phyloP scores from a whole-genome alignment of 2,797 vertebrate genomes.

The Anas bahamensis region DNA sequence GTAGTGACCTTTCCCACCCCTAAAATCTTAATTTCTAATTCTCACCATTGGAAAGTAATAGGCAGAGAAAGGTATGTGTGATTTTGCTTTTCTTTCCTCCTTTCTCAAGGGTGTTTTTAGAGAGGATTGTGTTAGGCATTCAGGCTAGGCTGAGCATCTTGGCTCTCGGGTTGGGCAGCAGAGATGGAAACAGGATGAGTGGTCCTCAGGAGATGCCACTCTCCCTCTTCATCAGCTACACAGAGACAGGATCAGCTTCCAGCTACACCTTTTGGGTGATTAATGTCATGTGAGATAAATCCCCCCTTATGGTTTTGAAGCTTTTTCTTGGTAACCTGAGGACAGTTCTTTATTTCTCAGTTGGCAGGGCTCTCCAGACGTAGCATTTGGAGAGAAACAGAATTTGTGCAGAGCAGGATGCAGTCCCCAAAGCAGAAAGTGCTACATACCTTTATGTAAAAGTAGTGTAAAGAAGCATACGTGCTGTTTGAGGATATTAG shows the following conservation, averaged over 20 bases:
- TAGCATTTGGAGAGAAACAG: background rate
- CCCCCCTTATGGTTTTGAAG: background rate
- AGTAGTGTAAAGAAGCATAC: background rate
- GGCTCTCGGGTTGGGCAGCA: background rate
- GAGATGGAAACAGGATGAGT: background rate
- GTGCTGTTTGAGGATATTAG: background rate
- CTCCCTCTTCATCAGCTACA: background rate
- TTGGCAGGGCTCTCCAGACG: background rate
- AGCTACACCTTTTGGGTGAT: background rate
- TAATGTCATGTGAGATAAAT: background rate
- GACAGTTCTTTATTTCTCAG: background rate
- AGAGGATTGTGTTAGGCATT: background rate
- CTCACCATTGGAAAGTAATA: background rate
- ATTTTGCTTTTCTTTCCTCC: background rate
- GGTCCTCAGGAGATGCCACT: background rate
- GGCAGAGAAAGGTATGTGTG: background rate
- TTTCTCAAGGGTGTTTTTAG: background rate
- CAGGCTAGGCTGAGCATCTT: background rate
- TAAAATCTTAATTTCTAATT: background rate
- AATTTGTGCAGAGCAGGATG: background rate
- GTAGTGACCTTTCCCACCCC: background rate
- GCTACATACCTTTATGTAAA: background rate
- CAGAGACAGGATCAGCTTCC: background rate
- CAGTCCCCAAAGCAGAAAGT: background rate
- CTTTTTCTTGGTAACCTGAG: background rate